Evolutionary conservation across 1,140 invertebrate genomes (phyloP).

Genomic region (Drosophila persimilis): DNA sequence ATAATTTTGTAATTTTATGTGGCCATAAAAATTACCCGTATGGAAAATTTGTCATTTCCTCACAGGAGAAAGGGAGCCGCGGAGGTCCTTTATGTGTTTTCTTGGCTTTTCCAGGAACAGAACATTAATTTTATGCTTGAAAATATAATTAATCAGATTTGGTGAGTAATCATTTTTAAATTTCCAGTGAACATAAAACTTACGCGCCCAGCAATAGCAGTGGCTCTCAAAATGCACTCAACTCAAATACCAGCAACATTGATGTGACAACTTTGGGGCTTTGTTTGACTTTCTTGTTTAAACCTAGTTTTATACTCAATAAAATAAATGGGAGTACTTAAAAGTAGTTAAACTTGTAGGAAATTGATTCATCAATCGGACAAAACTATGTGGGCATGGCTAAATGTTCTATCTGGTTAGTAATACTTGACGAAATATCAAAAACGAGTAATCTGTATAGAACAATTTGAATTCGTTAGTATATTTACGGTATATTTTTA

Average conservation of each 20-base stretch:
- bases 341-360: too few relatives aligned
- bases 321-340: too few relatives aligned
- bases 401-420: too few relatives aligned
- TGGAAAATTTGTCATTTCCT: slow-evolving; percentile 43
- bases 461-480: too few relatives aligned
- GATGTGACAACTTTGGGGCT: too few relatives aligned
- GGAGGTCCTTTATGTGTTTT: background rate
- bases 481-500: too few relatives aligned
- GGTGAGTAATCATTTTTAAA: slow-evolving; percentile 14
- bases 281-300: too few relatives aligned
- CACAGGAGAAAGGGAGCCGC: slow-evolving; percentile 1
- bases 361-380: too few relatives aligned
- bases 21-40: slow-evolving; percentile 57
- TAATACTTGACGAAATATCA: too few relatives aligned
- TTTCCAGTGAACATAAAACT: slow-evolving; percentile 13
- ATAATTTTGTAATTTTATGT: slow-evolving; percentile 49
- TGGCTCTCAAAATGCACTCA: slow-evolving; percentile 33
- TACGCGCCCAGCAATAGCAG: background rate
- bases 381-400: too few relatives aligned
- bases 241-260: background rate
- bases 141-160: slow-evolving; percentile 10
- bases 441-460: too few relatives aligned
- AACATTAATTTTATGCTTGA: slow-evolving; percentile 16
- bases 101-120: background rate
- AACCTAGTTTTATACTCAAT: too few relatives aligned